Evolutionary conservation across 2,113 vertebrate genomes (phyloP).

Genomic region (Corynorhinus townsendii): DNA sequence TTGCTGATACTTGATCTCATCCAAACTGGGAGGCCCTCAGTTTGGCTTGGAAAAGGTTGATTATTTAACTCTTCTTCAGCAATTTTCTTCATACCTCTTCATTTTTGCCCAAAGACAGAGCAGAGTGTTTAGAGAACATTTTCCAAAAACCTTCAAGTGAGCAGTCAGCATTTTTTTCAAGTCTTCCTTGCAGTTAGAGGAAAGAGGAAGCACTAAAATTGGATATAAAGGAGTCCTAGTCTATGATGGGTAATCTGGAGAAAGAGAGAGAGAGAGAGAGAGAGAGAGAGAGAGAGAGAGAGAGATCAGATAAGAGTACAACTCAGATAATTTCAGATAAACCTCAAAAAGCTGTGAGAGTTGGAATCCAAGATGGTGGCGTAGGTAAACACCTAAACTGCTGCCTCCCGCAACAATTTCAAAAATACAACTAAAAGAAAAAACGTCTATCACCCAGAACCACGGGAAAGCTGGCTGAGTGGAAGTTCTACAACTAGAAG

Average conservation of each 20-base stretch:
- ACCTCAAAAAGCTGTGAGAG: not conserved
- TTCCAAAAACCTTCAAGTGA: slow-evolving; percentile 20
- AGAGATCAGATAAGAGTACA: not conserved
- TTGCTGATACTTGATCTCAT: slow-evolving; percentile 55
- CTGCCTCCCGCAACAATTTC: too few relatives aligned
- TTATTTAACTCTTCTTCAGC: slow-evolving; percentile 22
- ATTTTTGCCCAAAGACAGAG: not conserved
- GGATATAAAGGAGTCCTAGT: not conserved
- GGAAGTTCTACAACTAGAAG: too few relatives aligned
- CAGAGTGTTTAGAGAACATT: not conserved
- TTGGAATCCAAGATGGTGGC: too few relatives aligned
- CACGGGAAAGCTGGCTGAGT: too few relatives aligned
- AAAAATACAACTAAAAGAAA: too few relatives aligned
- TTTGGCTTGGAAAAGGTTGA: slow-evolving; percentile 10
- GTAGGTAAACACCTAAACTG: too few relatives aligned
- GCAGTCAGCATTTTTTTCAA: slow-evolving; percentile 6
- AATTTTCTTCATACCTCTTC: not conserved
- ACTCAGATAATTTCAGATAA: slow-evolving; percentile 28
- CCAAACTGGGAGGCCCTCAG: not conserved
- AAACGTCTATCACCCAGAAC: too few relatives aligned
- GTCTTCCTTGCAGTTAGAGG: not conserved
- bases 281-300: not conserved
- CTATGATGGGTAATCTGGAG: not conserved
- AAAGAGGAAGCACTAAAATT: not conserved
- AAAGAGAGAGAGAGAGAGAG: not conserved